Evolutionary conservation across 2,797 vertebrate genomes (phyloP).

Genomic region (Oreochromis grahami): DNA sequence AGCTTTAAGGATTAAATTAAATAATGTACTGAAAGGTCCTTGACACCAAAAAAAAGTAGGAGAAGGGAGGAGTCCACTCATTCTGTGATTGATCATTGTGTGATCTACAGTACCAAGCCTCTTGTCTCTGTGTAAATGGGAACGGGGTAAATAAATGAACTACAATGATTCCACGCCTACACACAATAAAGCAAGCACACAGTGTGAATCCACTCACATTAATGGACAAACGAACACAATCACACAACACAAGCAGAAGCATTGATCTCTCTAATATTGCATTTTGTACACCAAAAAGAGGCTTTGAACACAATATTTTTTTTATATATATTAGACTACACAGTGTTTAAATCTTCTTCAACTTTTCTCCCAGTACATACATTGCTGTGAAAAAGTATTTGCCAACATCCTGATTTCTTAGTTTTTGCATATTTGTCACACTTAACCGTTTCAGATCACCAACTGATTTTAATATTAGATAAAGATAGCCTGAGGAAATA

Average conservation of each 20-base stretch:
- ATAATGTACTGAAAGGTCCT: slow-evolving; percentile 5
- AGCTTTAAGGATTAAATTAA: background rate
- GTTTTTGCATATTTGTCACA: background rate
- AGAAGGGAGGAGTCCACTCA: slow-evolving; percentile 38
- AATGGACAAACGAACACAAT: background rate
- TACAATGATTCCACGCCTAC: background rate
- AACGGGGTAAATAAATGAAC: slow-evolving; percentile 59
- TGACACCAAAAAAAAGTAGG: background rate
- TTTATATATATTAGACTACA: background rate
- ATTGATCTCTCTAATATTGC: background rate
- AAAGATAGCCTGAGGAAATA: background rate
- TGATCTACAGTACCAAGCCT: slow-evolving; percentile 50
- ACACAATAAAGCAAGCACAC: background rate
- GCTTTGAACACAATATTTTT: background rate
- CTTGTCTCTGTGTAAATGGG: slow-evolving; percentile 66
- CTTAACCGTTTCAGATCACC: background rate
- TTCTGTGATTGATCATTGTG: slow-evolving; percentile 53
- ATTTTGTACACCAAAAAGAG: background rate
- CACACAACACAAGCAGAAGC: background rate
- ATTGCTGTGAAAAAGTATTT: background rate
- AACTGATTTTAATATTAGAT: background rate
- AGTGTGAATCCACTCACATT: background rate
- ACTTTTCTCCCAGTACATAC: background rate
- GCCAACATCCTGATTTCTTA: background rate
- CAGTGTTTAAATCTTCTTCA: background rate